phyloP scores from a whole-genome alignment of 2,888 invertebrate species.

The Exephanes ischioxanthus region DNA sequence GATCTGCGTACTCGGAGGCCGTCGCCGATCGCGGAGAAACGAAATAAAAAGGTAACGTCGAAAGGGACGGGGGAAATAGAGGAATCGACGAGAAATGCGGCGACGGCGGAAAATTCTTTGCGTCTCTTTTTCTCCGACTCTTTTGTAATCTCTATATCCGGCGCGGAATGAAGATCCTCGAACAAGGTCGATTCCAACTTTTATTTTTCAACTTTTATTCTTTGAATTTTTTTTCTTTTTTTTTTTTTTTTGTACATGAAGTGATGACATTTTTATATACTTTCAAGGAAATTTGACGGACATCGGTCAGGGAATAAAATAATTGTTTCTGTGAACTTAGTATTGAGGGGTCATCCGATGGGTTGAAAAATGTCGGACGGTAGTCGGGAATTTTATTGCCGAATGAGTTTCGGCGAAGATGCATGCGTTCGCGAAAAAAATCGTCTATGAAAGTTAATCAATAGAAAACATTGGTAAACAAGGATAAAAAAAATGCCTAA shows the following conservation, averaged over 20 bases:
- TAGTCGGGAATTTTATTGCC: too few relatives aligned
- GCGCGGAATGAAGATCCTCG: not conserved
- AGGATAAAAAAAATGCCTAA: too few relatives aligned
- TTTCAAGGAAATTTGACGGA: not conserved
- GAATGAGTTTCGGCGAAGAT: too few relatives aligned
- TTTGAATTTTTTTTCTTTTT: not conserved
- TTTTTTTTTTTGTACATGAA: not conserved
- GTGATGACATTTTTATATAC: not conserved
- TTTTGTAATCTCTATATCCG: slow-evolving; percentile 5
- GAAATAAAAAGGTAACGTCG: slow-evolving; percentile 50
- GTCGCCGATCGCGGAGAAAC: slow-evolving; percentile 9
- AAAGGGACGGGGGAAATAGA: slow-evolving; percentile 44
- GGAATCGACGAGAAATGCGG: slow-evolving; percentile 2
- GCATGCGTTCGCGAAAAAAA: too few relatives aligned
- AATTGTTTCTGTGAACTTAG: too few relatives aligned
- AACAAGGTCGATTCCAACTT: not conserved
- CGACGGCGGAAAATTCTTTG: not conserved
- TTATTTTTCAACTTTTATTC: not conserved
- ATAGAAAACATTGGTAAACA: too few relatives aligned
- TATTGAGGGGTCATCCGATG: too few relatives aligned
- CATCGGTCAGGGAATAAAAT: too few relatives aligned
- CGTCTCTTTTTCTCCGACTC: not conserved
- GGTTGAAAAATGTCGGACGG: too few relatives aligned
- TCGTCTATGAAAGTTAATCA: too few relatives aligned
- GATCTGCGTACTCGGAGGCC: slow-evolving; percentile 66